These are phyloP conservation scores for Glandiceps talaboti DNA, from an alignment of 53 echinoderm and acorn worm species.

Conservation along the genomic window DNA sequence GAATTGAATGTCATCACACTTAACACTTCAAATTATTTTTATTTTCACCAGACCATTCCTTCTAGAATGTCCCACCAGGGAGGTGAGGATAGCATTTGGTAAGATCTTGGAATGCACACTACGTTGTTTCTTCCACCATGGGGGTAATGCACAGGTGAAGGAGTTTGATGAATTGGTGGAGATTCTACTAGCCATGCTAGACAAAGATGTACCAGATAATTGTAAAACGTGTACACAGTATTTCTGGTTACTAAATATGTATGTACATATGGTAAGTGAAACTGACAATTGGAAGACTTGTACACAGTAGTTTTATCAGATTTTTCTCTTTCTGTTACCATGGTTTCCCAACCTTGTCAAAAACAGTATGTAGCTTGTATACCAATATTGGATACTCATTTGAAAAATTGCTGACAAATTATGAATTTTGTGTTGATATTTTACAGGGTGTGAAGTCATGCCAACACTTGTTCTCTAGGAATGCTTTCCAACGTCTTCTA, in stretches of 20 bases:
- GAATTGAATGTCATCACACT: no score
- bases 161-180: conserved; percentile 48
- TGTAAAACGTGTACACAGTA: conserved; percentile 89
- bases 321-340: no score
- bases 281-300: no score
- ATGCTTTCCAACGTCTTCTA: conserved; percentile 55
- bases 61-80: conserved; percentile 64
- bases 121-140: conserved; percentile 32
- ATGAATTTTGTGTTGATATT: no score
- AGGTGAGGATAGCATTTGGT: conserved; percentile 63
- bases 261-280: conserved; percentile 65
- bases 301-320: no score
- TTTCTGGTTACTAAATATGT: conserved; percentile 77
- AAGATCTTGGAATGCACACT: conserved; percentile 47
- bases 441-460: conserved; percentile 52
- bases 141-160: conserved; percentile 9
- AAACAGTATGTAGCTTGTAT: no score
- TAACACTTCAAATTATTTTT: no score
- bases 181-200: conserved; percentile 64
- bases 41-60: conserved; percentile 44
- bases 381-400: no score
- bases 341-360: no score
- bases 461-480: conserved; percentile 61
- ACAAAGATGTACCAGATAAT: conserved; percentile 83
- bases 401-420: no score